These are phyloP conservation scores for Chrysopa pallens DNA, from an alignment of 1,140 invertebrate genomes.

Conservation along the genomic window DNA sequence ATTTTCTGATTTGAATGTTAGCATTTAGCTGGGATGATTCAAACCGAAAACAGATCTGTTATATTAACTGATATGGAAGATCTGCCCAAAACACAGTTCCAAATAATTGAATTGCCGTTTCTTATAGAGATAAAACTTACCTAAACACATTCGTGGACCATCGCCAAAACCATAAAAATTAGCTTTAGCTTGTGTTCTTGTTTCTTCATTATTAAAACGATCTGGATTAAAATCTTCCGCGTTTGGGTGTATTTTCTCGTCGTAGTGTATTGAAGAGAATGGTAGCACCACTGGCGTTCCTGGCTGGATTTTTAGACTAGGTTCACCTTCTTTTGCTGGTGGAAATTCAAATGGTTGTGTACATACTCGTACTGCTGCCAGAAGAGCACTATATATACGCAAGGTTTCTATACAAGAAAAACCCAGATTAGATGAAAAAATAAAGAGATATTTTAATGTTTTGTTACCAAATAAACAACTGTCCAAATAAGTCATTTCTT, in stretches of 20 bases:
- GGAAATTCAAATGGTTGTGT: slow-evolving; percentile 14
- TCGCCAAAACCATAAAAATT: slow-evolving; percentile 30
- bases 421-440: too few relatives aligned
- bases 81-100: too few relatives aligned
- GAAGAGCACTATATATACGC: slow-evolving; percentile 16
- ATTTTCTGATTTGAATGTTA: too few relatives aligned
- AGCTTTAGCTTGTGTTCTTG: slow-evolving; percentile 12
- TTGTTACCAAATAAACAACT: slow-evolving; percentile 18
- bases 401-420: slow-evolving; percentile 11
- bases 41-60: too few relatives aligned
- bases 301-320: slow-evolving; percentile 2
- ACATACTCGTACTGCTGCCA: slow-evolving; percentile 12
- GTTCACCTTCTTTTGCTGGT: slow-evolving; percentile 2
- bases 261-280: slow-evolving; percentile 12
- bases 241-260: slow-evolving; percentile 28
- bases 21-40: too few relatives aligned
- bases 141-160: slow-evolving; percentile 34
- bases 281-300: slow-evolving; percentile 20
- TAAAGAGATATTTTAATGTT: too few relatives aligned
- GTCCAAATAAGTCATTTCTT: slow-evolving; percentile 31
- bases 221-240: slow-evolving; percentile 37
- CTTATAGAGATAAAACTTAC: too few relatives aligned
- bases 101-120: too few relatives aligned
- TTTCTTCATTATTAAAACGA: slow-evolving; percentile 25
- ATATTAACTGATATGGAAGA: too few relatives aligned